A percentile compares a stretch with the other conserved stretches of the same genome.
Evolutionary conservation across 2,797 vertebrate species (phyloP).

Genomic region (Gadopsis bispinosus): DNA sequence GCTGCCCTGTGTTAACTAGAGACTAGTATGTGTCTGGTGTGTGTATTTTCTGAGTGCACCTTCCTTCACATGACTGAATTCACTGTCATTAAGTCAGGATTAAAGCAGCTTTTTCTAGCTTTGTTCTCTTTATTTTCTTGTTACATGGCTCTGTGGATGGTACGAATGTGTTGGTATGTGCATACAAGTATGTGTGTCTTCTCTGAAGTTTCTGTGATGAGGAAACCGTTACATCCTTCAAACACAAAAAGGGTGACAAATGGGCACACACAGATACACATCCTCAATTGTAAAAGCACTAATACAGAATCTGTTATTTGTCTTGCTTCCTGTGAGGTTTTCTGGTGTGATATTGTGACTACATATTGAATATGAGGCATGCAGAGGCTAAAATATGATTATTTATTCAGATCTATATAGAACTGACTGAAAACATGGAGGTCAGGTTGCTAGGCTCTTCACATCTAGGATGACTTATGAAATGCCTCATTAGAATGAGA

Average conservation of each 20-base stretch:
- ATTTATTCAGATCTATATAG: constrained; percentile 42
- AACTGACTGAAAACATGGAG: constrained; percentile 33
- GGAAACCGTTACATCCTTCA: constrained; percentile 29
- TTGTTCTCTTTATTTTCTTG: constrained; percentile 52
- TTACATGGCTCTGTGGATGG: constrained; percentile 45
- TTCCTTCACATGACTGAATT: constrained; percentile 37
- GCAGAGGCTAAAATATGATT: constrained; percentile 37
- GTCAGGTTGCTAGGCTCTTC: constrained; percentile 39
- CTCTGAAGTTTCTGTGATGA: constrained; percentile 48
- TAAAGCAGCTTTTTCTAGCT: constrained; percentile 67
- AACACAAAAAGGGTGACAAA: constrained; percentile 20
- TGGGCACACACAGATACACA: constrained; percentile 12
- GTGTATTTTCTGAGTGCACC: constrained; percentile 26
- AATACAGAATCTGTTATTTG: constrained; percentile 13
- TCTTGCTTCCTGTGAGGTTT: constrained; percentile 11
- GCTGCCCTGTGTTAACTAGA: constrained; percentile 38
- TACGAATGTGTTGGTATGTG: constrained; percentile 30
- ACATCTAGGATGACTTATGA: constrained; percentile 55
- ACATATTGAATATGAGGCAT: constrained; percentile 21
- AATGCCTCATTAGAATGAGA: constrained; percentile 62
- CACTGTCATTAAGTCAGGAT: constrained; percentile 65
- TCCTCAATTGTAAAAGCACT: constrained; percentile 2
- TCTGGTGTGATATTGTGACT: constrained; percentile 31
- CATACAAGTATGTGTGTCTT: constrained; percentile 2
- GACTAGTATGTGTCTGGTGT: constrained; percentile 17